A percentile compares a stretch with the other conserved stretches of the same genome.
Conservation (phyloP, 2,888 invertebrate species). For the Dolichomitus sp. region DNA sequence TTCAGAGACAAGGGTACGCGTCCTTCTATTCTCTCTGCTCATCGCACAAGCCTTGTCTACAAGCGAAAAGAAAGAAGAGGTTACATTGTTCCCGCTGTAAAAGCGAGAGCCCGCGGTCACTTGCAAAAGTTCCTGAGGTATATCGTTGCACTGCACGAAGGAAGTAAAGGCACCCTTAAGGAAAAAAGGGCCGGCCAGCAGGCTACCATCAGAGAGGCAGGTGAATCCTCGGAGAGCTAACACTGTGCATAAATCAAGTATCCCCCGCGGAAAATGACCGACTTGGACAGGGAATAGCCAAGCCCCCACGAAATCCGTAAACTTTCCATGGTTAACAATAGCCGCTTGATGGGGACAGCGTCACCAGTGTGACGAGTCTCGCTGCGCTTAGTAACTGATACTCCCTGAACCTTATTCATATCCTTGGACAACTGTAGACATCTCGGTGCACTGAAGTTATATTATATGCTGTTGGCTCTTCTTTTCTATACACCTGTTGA, state of each 20-base stretch:
- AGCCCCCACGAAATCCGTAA: conserved; percentile 71
- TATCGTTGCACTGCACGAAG: conserved; percentile 3
- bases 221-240: conserved; percentile 26
- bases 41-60: no score
- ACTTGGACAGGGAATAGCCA: conserved; percentile 16
- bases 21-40: conserved; percentile 48
- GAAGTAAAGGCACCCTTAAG: conserved; percentile 34
- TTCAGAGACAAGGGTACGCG: conserved; percentile 50
- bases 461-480: neutral
- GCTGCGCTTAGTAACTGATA: conserved; percentile 65
- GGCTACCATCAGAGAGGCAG: conserved; percentile 16
- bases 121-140: neutral
- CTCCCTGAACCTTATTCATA: conserved; percentile 33
- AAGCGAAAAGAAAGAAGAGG: conserved; percentile 27
- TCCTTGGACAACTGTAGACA: conserved; percentile 34
- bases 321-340: conserved; percentile 74
- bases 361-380: conserved; percentile 28
- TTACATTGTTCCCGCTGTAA: conserved; percentile 53
- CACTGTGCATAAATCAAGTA: conserved; percentile 76
- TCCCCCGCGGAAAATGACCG: conserved; percentile 65
- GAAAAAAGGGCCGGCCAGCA: conserved; percentile 17
- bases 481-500: conserved; percentile 57
- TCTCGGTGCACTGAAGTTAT: conserved; percentile 1
- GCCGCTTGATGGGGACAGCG: conserved; percentile 62
- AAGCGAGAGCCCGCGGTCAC: conserved; percentile 41